Base-by-base conservation (phyloP, 2,888 invertebrate genomes). In the Lagria hirta region DNA sequence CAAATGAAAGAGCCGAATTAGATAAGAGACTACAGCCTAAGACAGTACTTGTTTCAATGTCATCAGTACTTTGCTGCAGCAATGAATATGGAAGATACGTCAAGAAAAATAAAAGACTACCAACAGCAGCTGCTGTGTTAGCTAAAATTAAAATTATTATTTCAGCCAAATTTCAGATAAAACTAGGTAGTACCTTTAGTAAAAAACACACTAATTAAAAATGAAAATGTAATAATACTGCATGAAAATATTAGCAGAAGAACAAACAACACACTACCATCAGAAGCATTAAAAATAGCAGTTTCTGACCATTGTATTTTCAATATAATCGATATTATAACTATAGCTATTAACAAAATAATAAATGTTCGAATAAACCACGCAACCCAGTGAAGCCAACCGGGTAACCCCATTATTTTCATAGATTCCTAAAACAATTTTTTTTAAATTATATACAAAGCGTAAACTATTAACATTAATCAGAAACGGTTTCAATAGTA, bases 1-100 rank as follows among this genome's bases (percentile, higher is more conserved):
- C 88, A 55, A 81, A 83, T 0, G 84, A 79, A 84, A 91, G 83
- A 6, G 83, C 89, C 0, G 85, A 80, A 64, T 90, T 90, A 13
- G 83, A 80, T 42, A 83, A 71, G 2, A 89, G 64, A 55, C 84
- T 82, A 18, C 81, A 74, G 4, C 75, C 48, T 1, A 84, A 60
- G 64, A 88, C 88, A 1, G 75, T 66, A 0, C 63, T 60, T 28
- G 80, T 58, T 0, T 76, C 72, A 46, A 87, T 69, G 14, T 75
- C 74, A 49, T 79, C 78, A 58, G 87, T 87, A 49, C 79, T 74
- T 11, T 52, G 52, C 30, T 78, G 69, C 32, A 86, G 70, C 57
- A 88, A 75, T 40, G 80, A 73, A 51, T 81, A 86, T 1, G 89
- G 89, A 12, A 84, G 69, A 60, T 82, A 86, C 1, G 80, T 73